Conservation (phyloP, 2,888 invertebrate species). For the Bimastos eiseni region DNA sequence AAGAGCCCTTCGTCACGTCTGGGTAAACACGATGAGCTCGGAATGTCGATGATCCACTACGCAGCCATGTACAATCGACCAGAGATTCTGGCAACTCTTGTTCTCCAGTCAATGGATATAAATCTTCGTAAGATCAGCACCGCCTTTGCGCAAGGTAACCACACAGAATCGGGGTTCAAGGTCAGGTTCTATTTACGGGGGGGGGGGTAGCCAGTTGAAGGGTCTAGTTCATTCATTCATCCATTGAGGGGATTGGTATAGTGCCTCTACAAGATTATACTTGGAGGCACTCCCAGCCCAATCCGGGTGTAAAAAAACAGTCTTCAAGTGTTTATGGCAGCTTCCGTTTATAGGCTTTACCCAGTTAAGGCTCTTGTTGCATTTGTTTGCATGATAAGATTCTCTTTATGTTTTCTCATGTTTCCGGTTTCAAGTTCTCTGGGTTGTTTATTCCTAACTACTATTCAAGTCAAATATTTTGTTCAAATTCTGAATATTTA, state of each 20-base stretch:
- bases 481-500: too few relatives aligned
- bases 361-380: neutral
- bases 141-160: slow-evolving; percentile 25
- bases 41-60: slow-evolving; percentile 59
- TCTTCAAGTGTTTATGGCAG: too few relatives aligned
- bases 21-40: slow-evolving; percentile 60
- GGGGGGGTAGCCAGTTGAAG: neutral
- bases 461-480: too few relatives aligned
- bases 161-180: neutral
- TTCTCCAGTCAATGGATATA: slow-evolving; percentile 59
- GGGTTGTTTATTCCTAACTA: neutral
- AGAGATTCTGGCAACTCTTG: slow-evolving; percentile 56
- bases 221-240: neutral
- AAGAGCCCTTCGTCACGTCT: slow-evolving; percentile 56
- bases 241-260: too few relatives aligned
- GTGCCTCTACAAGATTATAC: too few relatives aligned
- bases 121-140: slow-evolving; percentile 39
- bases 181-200: neutral
- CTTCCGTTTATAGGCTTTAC: neutral
- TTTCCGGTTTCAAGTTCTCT: neutral
- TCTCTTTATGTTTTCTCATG: neutral
- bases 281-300: too few relatives aligned
- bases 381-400: neutral
- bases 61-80: slow-evolving; percentile 60
- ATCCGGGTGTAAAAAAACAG: too few relatives aligned